Base-by-base conservation (phyloP, 2,113 vertebrate genomes). In the Ariopsis seemanni region DNA sequence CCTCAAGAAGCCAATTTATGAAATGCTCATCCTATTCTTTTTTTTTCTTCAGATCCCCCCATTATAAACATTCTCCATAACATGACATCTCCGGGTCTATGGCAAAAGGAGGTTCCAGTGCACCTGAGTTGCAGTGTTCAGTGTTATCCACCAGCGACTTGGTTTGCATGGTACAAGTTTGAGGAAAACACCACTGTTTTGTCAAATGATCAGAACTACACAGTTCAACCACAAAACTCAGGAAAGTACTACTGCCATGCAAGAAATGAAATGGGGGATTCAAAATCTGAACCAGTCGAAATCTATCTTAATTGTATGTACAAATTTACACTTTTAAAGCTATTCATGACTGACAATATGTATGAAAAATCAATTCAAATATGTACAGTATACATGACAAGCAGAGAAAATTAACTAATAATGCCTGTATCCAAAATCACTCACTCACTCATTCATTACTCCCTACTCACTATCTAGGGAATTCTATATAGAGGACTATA, bases 201-300 rank as follows among this genome's bases (percentile, higher is more conserved):
- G 6, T 91, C 27, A 30, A 2, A 0, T 0, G 0, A 0, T 0
- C 88, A 75, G 83, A 92, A 17, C 67, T 25, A 89, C 85, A 93
- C 74, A 1, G 92, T 94, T 53, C 5, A 15, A 48, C 91, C 93
- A 55, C 0, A 92, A 4, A 0, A 89, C 1, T 77, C 91, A 0
- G 94, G 93, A 79, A 42, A 5, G 17, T 94, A 94, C 90, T 94
- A 93, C 90, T 95, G 95, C 85, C 0, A 2, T 0, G 93, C 91
- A 20, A 0, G 1, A 14, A 95, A 95, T 57, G 11, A 63, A 0
- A 63, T 94, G 0, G 71, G 42, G 14, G 0, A 14, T 0, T 89
- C 3, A 18, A 1, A 0, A 0, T 95, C 95, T 2, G 80, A 86
- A 0, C 0, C 30, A 0, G 25, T 94, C 10, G 0, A 1, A 3